Conservation (phyloP, 2,888 invertebrate species). For the Polia nebulosa region DNA sequence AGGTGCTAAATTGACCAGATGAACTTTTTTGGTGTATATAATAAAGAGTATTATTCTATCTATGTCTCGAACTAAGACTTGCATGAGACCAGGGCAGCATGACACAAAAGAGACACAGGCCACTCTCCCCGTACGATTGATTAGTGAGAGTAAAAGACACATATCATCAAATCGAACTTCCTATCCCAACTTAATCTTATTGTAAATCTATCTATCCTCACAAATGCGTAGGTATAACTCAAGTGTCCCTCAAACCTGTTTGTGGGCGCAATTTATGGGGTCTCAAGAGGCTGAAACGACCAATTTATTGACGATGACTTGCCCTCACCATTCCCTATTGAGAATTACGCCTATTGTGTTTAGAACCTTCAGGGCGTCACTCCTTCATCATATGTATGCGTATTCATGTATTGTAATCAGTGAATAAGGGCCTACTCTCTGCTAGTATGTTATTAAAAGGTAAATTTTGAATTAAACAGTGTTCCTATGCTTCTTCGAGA, state of each 20-base stretch:
- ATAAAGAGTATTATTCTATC: neutral
- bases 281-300: constrained; percentile 23
- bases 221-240: neutral
- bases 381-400: neutral
- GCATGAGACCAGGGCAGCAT: neutral
- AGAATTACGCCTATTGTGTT: constrained; percentile 45
- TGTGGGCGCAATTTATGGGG: constrained; percentile 34
- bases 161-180: neutral
- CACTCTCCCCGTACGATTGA: too few species aligned
- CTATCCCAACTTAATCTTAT: neutral
- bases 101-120: neutral
- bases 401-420: neutral
- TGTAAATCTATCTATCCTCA: neutral
- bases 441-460: neutral
- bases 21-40: too few species aligned
- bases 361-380: neutral
- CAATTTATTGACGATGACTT: constrained; percentile 39
- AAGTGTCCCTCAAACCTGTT: constrained; percentile 21
- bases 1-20: too few species aligned
- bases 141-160: too few species aligned
- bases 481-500: too few species aligned
- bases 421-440: neutral
- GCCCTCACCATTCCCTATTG: constrained; percentile 11
- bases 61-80: neutral
- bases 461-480: neutral